Base-by-base conservation (phyloP, 2,888 invertebrate species). In the Dermolepida albohirtum region DNA sequence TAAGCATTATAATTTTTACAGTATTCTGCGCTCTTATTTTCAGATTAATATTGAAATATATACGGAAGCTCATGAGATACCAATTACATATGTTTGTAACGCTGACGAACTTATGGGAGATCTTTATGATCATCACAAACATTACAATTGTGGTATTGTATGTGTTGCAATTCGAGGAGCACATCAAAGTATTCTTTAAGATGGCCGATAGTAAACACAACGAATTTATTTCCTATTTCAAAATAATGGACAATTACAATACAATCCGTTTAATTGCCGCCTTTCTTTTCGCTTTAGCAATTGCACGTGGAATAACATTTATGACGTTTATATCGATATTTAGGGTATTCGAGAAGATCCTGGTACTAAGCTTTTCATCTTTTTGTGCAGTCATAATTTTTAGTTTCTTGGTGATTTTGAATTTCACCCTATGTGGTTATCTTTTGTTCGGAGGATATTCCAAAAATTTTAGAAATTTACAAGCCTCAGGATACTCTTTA, bases 201-300 rank as follows among this genome's bases (percentile, higher is more conserved):
- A 14, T 75, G 40, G 70, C 71, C 65, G 55, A 41, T 8, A 47
- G 69, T 10, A 71, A 68, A 14, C 68, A 72, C n/a, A 75, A 75
- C 40, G 64, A 73, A 52, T 74, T 73, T 65, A 64, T 75, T 1
- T 59, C 62, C 40, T 74, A 73, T 29, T 72, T 68, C 34, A n/a
- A 47, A 29, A 62, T 72, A 6, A 47, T 74, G 16, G 55, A 64
- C 47, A 59, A 65, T 14, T 71, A 72, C 16, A 47, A 69, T 12
- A n/a, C 49, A 5, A 29, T 74, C 2, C 72, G 47, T 1, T 40
- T 73, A 7, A 34, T 70, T 4, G 71, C 72, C 1, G 47, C 72
- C 0, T 1, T 69, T 0, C 54, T 75, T 43, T 68, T 75, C 4
- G 68, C 69, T 4, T 14, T 74, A 8, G 72, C 74, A 6, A 74